Base-by-base conservation (phyloP, 2,113 vertebrate genomes). In the Micronisus gabar region DNA sequence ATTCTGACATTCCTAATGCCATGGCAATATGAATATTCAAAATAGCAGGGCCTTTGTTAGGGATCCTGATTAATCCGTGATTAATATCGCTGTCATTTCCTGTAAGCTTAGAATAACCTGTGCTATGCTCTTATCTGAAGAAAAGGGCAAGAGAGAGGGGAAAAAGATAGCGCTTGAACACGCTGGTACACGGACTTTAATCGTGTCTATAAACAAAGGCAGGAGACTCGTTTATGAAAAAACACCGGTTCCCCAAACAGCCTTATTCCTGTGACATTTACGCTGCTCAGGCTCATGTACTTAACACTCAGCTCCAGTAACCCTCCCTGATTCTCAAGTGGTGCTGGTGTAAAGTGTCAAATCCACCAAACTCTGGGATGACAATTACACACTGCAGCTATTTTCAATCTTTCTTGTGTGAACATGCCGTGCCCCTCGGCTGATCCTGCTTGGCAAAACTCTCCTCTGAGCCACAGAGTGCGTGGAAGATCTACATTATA, bases 401-500 rank as follows among this genome's bases (percentile, higher is more conserved):
- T 95, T 97, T 97, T 95, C 91, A 91, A 90, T 62, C 96, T 81
- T 91, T 89, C 73, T 79, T 36, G 56, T 50, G 55, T 1, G 10
- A 91, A 61, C 36, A 18, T 0, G 0, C 17, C 0, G 0, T 38
- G 53, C 22, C 34, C 32, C 73, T 92, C 0, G 0, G 21, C 70
- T 13, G 10, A 76, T 76, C 58, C 86, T 72, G 40, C 56, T 59
- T 65, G 43, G 62, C 59, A 71, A 86, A 90, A 45, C 26, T 43
- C 80, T 48, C 34, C 61, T 72, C 70, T 56, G 56, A 84, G 52
- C 68, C 56, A n/a, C 58, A 70, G 15, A 67, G 29, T 0, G 0
- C 11, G 10, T 32, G 43, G 65, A 71, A 84, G 66, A 56, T 30
- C 50, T 63, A 18, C 1, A 0, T 63, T 70, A 23, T 30, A 86